phyloP scores from a whole-genome alignment of 2,888 invertebrate genomes.

The Machimus rusticus region DNA sequence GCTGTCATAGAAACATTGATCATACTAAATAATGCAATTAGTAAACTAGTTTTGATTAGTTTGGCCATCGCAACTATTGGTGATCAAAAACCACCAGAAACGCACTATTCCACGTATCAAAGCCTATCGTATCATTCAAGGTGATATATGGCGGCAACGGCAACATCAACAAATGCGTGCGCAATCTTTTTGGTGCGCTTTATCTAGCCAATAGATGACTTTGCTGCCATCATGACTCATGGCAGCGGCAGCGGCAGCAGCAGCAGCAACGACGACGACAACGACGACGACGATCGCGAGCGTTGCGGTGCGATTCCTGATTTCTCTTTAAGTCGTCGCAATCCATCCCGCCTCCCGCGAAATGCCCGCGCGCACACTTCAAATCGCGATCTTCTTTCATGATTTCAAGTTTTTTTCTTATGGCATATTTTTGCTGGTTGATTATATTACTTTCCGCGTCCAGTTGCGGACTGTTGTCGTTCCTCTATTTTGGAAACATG shows the following conservation, averaged over 20 bases:
- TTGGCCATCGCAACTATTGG: background rate
- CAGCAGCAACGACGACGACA: no score
- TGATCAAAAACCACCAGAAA: background rate
- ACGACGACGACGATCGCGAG: background rate
- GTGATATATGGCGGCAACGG: background rate
- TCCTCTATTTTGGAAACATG: background rate
- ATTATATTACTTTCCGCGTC: background rate
- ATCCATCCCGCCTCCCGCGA: background rate
- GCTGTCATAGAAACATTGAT: background rate
- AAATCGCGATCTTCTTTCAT: background rate
- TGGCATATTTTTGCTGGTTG: background rate
- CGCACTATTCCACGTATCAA: background rate
- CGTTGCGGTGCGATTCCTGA: constrained; percentile 1
- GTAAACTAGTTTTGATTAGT: background rate
- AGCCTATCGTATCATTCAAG: background rate
- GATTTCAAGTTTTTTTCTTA: background rate
- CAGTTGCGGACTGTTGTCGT: background rate
- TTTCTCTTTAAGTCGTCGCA: constrained; percentile 19
- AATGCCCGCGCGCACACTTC: background rate
- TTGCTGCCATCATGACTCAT: constrained; percentile 9
- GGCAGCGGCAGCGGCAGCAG: background rate
- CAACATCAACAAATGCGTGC: background rate
- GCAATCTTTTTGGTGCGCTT: background rate
- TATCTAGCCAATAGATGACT: background rate
- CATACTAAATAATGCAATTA: background rate